phyloP scores from a whole-genome alignment of 1,140 invertebrate genomes.

The Drosophila erecta region DNA sequence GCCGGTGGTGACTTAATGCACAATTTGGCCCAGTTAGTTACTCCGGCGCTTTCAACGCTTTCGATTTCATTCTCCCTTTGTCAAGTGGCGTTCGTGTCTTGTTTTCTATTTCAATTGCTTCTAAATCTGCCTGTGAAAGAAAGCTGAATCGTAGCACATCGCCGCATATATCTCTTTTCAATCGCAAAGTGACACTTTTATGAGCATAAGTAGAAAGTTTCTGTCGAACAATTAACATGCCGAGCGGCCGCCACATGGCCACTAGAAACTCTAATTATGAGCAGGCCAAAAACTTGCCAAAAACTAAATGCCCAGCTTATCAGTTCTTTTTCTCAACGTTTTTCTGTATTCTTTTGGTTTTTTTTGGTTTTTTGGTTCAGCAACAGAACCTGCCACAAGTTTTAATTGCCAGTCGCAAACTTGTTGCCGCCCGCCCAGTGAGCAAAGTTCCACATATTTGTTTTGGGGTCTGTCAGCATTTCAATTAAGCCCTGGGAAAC shows the following conservation, averaged over 20 bases:
- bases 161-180: slow-evolving; percentile 62
- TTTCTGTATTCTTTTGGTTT: neutral
- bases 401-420: slow-evolving; percentile 64
- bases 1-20: slow-evolving; percentile 66
- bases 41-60: slow-evolving; percentile 68
- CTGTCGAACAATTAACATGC: slow-evolving; percentile 74
- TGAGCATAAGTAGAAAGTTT: slow-evolving; percentile 80
- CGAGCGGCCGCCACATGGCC: slow-evolving; percentile 46
- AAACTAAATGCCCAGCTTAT: slow-evolving; percentile 32
- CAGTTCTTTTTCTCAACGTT: slow-evolving; percentile 6
- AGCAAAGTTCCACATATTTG: slow-evolving; percentile 51
- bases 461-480: slow-evolving; percentile 42
- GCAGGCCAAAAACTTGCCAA: slow-evolving; percentile 52
- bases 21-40: slow-evolving; percentile 73
- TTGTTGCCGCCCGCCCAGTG: slow-evolving; percentile 46
- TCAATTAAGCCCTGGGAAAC: slow-evolving; percentile 64
- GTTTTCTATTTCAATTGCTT: slow-evolving; percentile 83
- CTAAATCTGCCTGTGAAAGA: slow-evolving; percentile 76
- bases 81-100: slow-evolving; percentile 32
- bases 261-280: slow-evolving; percentile 61
- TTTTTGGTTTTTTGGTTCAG: neutral
- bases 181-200: slow-evolving; percentile 76
- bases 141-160: slow-evolving; percentile 71
- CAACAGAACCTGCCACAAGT: slow-evolving; percentile 56
- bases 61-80: slow-evolving; percentile 75